These are phyloP conservation scores for Esox niger DNA, from an alignment of 2,113 vertebrate species.

Conservation along the genomic window DNA sequence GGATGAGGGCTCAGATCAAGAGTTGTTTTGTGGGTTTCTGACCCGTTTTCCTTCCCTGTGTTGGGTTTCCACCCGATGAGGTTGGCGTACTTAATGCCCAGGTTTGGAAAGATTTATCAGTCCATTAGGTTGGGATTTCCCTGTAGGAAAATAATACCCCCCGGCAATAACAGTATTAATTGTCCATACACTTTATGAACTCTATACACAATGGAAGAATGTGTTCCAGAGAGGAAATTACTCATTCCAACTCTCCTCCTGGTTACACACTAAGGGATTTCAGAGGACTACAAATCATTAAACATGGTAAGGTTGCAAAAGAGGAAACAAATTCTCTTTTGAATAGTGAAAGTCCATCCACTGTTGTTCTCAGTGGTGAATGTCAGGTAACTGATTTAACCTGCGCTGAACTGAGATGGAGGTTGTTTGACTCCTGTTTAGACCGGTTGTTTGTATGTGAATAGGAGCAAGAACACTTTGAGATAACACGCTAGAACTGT, in stretches of 20 bases:
- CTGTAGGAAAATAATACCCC: not conserved
- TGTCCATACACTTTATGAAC: not conserved
- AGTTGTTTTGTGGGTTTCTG: too few relatives aligned
- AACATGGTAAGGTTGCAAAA: too few relatives aligned
- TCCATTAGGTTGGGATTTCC: not conserved
- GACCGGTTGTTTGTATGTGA: not conserved
- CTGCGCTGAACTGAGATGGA: not conserved
- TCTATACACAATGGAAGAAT: not conserved
- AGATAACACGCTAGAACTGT: not conserved
- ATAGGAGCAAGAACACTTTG: constrained; percentile 31
- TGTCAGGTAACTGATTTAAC: not conserved
- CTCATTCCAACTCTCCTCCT: not conserved
- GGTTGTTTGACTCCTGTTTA: not conserved
- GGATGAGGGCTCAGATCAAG: too few relatives aligned
- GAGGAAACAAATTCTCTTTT: not conserved
- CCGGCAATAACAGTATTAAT: not conserved
- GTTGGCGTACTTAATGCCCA: not conserved
- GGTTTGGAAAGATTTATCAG: not conserved
- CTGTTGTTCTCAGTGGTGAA: not conserved
- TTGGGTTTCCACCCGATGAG: not conserved
- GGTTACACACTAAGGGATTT: not conserved
- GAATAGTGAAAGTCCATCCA: not conserved
- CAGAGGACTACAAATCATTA: too few relatives aligned
- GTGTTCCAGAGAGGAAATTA: not conserved
- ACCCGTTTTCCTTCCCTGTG: not conserved